Base-by-base conservation (phyloP, 2,797 vertebrate species). In the Nannoperca australis region DNA sequence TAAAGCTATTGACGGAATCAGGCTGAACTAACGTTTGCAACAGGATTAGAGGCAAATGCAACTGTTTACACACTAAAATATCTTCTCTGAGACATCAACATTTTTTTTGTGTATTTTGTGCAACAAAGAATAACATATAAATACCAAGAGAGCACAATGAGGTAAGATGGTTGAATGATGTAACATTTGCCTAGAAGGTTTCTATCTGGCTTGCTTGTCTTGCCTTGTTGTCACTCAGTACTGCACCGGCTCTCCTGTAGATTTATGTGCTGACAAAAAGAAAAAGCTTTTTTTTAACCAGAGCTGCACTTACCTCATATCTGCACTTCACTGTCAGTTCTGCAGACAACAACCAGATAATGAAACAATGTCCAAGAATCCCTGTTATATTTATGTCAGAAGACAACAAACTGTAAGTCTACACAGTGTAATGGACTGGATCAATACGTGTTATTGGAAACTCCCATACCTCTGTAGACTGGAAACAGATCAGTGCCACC, bases 401-500 rank as follows among this genome's bases (percentile, higher is more conserved):
- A 44, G 50, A 65, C 69, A 51, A 72, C 50, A 69, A 81, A 67
- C 64, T 69, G 58, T 51, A 82, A 71, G 60, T 27, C 74, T 51
- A 42, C 72, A 49, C 75, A 70, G 69, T 45, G 64, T 77, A 85
- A 89, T 73, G 73, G 70, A 76, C 32, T 27, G 66, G 79, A 79
- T 89, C 85, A 71, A 78, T 88, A 75, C 54, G 22, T 79, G 73
- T 78, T 81, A 83, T 78, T 75, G 84, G 87, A 86, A 76, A 76
- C 74, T 60, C 69, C 49, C 4, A 56, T 40, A 63, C 61, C 63
- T 85, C 71, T 53, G 54, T 63, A 78, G 60, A 73, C 38, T 78
- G 70, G 45, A 66, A 75, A 69, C 53, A 61, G 69, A 78, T 83
- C 73, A 42, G 24, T 55, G 32, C 20, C 56, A 18, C 63, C 3